Evolutionary conservation across 2,113 vertebrate genomes (phyloP).

Genomic region (Lophochroa leadbeateri): DNA sequence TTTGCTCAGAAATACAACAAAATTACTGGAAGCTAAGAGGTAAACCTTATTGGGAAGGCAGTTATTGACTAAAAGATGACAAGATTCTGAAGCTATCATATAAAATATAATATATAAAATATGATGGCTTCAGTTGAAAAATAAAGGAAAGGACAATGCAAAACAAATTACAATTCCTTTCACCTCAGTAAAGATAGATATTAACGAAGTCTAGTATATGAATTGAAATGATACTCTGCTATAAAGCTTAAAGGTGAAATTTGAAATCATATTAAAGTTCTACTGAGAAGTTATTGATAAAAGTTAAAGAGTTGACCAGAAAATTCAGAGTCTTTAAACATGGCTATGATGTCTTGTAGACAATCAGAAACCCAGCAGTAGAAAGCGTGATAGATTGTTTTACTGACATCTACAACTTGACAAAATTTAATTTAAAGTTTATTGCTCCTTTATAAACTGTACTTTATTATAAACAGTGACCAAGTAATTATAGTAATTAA

Average conservation of each 20-base stretch:
- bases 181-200: neutral
- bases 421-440: neutral
- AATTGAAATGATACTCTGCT: neutral
- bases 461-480: neutral
- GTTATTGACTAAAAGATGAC: neutral
- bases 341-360: neutral
- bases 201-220: fast-evolving
- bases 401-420: neutral
- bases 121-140: neutral
- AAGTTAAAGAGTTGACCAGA: neutral
- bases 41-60: neutral
- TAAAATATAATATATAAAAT: neutral
- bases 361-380: neutral
- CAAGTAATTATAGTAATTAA: neutral
- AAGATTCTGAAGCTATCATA: neutral
- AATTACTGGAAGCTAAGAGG: neutral
- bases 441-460: neutral
- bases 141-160: neutral
- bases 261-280: neutral
- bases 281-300: neutral
- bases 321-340: neutral
- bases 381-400: neutral
- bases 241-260: neutral
- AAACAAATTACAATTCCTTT: neutral
- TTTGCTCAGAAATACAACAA: neutral